Percentiles rank a stretch among this genome's conserved stretches.
Evolutionary conservation across 2,113 vertebrate genomes (phyloP).

Genomic region (Cololabis saira): DNA sequence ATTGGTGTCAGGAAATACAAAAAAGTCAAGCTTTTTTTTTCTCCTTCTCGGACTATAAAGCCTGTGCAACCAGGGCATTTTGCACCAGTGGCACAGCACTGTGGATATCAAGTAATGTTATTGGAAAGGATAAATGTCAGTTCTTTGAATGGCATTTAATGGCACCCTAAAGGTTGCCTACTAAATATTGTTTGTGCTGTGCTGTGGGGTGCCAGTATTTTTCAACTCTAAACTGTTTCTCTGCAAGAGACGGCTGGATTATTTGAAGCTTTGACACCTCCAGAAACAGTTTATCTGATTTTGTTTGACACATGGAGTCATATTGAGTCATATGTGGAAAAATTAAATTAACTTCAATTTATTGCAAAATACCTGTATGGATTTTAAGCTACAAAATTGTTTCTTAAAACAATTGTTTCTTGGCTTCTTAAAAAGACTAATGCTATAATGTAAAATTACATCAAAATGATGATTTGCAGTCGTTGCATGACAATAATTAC

Average conservation of each 20-base stretch:
- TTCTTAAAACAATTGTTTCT: no score
- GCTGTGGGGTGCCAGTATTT: background rate
- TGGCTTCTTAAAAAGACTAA: background rate
- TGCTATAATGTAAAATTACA: background rate
- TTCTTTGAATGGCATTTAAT: background rate
- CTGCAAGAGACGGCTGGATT: background rate
- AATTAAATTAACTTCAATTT: background rate
- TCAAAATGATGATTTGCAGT: slow-evolving; percentile 19
- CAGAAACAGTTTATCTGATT: background rate
- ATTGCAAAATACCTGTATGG: background rate
- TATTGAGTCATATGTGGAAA: background rate
- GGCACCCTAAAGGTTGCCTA: background rate
- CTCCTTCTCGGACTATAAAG: background rate
- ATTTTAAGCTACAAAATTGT: background rate
- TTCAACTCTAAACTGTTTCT: background rate
- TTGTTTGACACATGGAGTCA: background rate
- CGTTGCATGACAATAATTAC: slow-evolving; percentile 9
- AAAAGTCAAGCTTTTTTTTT: background rate
- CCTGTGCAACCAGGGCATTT: background rate
- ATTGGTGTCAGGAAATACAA: background rate
- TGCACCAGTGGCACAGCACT: background rate
- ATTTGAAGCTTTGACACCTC: background rate
- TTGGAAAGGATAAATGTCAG: background rate
- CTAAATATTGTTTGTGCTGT: background rate
- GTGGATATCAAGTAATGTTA: background rate